These are phyloP conservation scores for Caprella mutica DNA, from an alignment of 2,888 invertebrate genomes.

Conservation along the genomic window DNA sequence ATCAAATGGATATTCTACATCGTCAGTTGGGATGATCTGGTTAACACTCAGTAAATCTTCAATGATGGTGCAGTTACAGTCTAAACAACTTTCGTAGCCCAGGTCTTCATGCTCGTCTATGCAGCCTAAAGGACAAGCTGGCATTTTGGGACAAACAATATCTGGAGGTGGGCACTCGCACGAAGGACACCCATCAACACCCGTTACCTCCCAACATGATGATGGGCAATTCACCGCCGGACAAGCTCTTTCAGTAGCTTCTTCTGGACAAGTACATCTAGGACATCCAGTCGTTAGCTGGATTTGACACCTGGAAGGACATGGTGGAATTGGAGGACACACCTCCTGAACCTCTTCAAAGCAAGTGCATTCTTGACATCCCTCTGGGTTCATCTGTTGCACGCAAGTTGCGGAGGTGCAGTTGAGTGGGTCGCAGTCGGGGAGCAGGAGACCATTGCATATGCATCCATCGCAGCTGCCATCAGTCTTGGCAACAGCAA, in stretches of 20 bases:
- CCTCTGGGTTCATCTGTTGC: constrained; percentile 2
- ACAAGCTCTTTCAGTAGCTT: background rate
- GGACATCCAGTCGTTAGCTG: constrained; percentile 17
- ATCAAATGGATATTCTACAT: background rate
- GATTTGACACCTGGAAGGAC: constrained; percentile 19
- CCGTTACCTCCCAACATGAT: constrained; percentile 6
- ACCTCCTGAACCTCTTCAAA: constrained; percentile 2
- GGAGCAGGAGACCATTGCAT: constrained; percentile 14
- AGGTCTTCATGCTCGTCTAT: constrained; percentile 10
- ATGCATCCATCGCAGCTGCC: constrained; percentile 18
- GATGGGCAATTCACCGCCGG: constrained; percentile 15
- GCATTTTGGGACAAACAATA: constrained; percentile 16
- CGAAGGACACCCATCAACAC: constrained; percentile 15
- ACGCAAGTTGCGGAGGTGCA: background rate
- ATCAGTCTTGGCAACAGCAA: constrained; percentile 10
- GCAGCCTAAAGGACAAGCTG: constrained; percentile 18
- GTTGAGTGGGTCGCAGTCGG: constrained; percentile 13
- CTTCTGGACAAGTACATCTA: constrained; percentile 12
- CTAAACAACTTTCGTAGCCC: constrained; percentile 12
- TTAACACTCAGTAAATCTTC: background rate
- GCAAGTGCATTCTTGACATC: constrained; percentile 17
- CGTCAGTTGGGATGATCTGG: background rate
- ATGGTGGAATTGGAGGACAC: constrained; percentile 19
- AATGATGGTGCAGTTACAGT: constrained; percentile 20
- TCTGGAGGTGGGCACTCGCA: constrained; percentile 17